A percentile compares a stretch with the other conserved stretches of the same genome.
Evolutionary conservation across 2,888 invertebrate species (phyloP).

Genomic region (Atethmia centrago): DNA sequence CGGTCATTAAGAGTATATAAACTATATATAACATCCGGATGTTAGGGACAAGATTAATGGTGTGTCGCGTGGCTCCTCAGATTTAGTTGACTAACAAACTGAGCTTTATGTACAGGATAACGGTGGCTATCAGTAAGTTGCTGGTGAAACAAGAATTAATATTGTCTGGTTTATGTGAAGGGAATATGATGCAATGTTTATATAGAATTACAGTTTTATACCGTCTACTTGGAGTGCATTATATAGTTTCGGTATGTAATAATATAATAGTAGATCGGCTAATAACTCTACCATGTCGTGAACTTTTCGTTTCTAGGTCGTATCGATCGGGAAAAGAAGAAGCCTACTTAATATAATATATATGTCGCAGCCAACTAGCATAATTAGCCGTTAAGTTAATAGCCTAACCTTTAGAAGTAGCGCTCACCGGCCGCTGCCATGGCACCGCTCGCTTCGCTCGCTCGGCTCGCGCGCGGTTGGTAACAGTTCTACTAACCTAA

Average conservation of each 20-base stretch:
- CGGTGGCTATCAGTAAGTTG: not conserved
- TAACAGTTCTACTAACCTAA: too few relatives aligned
- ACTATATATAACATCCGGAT: constrained; percentile 55
- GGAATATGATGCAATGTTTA: not conserved
- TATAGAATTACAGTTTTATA: not conserved
- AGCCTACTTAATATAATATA: too few relatives aligned
- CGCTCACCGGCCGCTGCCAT: too few relatives aligned
- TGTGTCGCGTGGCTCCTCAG: constrained; percentile 41
- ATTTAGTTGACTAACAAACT: constrained; percentile 55
- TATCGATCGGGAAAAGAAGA: too few relatives aligned
- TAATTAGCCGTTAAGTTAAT: too few relatives aligned
- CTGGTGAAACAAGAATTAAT: not conserved
- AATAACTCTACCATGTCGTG: too few relatives aligned
- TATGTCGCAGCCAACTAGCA: too few relatives aligned
- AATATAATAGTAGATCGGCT: too few relatives aligned
- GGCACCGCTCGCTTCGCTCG: too few relatives aligned
- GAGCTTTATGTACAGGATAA: constrained; percentile 20
- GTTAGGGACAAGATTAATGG: constrained; percentile 59
- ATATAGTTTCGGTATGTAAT: not conserved
- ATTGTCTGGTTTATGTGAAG: not conserved
- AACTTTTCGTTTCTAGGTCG: too few relatives aligned
- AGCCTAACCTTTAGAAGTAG: too few relatives aligned
- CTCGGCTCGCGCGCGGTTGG: too few relatives aligned
- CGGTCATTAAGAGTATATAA: constrained; percentile 60
- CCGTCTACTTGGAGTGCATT: not conserved